Evolutionary conservation across 2,113 vertebrate species (phyloP).

Genomic region (Crotalus viridis): DNA sequence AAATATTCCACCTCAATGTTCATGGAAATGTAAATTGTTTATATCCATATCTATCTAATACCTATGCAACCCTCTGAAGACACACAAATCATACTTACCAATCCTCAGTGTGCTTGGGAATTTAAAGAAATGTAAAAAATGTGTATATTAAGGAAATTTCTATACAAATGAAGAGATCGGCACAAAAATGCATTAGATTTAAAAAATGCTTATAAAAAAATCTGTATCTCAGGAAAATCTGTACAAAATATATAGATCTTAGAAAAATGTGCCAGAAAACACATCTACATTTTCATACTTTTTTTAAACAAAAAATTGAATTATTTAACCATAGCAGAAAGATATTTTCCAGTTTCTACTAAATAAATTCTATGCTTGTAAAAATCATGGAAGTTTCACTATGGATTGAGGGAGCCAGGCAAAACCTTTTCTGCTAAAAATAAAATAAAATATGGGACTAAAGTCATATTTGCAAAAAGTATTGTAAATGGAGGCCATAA

Average conservation of each 20-base stretch:
- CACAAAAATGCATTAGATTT: background rate
- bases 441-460: slow-evolving; percentile 18
- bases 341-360: background rate
- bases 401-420: slow-evolving; percentile 11
- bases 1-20: background rate
- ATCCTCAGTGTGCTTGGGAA: background rate
- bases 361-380: slow-evolving; percentile 29
- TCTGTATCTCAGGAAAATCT: background rate
- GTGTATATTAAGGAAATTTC: background rate
- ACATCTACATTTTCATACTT: background rate
- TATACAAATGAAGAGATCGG: background rate
- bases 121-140: background rate
- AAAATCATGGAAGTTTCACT: slow-evolving; percentile 8
- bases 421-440: slow-evolving; percentile 30
- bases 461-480: slow-evolving; percentile 35
- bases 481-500: slow-evolving; percentile 36
- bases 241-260: background rate
- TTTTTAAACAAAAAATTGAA: background rate
- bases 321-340: background rate
- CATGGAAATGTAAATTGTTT: background rate
- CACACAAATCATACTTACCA: background rate
- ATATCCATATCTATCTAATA: background rate
- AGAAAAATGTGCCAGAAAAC: background rate
- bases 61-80: background rate
- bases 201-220: background rate